These are phyloP conservation scores for Neopipo cinnamomea DNA, from an alignment of 2,113 vertebrate genomes.

Conservation along the genomic window DNA sequence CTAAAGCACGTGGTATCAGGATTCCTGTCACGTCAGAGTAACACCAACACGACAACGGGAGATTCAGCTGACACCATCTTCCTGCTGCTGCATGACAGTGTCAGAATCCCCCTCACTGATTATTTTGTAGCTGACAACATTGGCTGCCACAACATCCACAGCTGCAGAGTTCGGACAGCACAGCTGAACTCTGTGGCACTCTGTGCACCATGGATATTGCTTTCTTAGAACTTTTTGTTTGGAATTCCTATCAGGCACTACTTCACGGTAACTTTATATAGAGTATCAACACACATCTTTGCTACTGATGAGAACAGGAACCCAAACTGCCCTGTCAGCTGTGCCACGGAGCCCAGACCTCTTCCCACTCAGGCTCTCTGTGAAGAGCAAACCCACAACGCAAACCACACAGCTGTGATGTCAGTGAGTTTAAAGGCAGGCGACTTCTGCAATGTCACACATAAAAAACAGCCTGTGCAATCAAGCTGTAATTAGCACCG, in stretches of 20 bases:
- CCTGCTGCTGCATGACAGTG: background rate
- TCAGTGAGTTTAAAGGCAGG: background rate
- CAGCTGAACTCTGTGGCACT: background rate
- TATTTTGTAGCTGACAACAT: background rate
- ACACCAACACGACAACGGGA: background rate
- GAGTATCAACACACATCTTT: background rate
- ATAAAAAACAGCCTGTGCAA: background rate
- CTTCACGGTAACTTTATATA: background rate
- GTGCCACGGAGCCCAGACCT: background rate
- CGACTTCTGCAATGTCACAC: background rate
- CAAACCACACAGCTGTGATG: accelerated
- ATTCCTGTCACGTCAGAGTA: background rate
- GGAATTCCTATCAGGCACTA: background rate
- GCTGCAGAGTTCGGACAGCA: background rate
- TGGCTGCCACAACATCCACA: background rate
- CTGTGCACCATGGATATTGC: accelerated
- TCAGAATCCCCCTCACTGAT: background rate
- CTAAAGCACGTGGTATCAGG: background rate
- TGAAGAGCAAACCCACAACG: background rate
- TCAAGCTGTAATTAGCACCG: background rate
- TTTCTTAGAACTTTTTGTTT: background rate
- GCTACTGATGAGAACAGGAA: background rate
- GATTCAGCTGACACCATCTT: background rate
- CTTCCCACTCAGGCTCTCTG: background rate
- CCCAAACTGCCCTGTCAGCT: background rate